A percentile compares a stretch with the other conserved stretches of the same genome.
phyloP scores from a whole-genome alignment of 2,113 vertebrate species.

The Solea solea region DNA sequence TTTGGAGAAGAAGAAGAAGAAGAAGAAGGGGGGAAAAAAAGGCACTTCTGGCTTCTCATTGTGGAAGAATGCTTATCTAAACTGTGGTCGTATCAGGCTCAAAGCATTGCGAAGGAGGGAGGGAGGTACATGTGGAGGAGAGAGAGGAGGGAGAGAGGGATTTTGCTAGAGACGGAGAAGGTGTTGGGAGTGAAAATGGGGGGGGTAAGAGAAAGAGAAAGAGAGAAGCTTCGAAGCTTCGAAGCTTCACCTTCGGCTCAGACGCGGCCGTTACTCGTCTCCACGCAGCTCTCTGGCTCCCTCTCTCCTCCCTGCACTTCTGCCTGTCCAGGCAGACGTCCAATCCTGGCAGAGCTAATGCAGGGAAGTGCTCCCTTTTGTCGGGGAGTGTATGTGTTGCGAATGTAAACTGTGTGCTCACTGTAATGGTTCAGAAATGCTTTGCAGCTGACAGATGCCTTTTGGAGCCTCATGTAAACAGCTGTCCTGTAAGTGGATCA shows the following conservation, averaged over 20 bases:
- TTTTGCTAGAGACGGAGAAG: conserved; percentile 29
- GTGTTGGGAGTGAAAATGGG: conserved; percentile 39
- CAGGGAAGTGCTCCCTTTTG: conserved; percentile 11
- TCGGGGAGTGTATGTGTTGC: conserved; percentile 37
- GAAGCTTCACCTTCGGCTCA: conserved; percentile 34
- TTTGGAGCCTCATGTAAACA: conserved; percentile 44
- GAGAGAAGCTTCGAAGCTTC: no score
- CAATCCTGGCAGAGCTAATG: conserved; percentile 32
- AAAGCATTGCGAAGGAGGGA: conserved; percentile 50
- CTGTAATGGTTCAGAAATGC: conserved; percentile 29
- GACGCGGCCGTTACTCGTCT: conserved; percentile 20
- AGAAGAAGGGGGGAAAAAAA: conserved; percentile 24
- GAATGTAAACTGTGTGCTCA: conserved; percentile 43
- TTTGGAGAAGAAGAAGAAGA: conserved; percentile 25
- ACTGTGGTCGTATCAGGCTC: conserved; percentile 64
- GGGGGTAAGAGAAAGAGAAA: not conserved
- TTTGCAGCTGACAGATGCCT: conserved; percentile 37
- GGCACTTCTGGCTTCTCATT: conserved; percentile 53
- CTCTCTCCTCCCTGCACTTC: conserved; percentile 11
- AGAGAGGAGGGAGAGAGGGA: conserved; percentile 22
- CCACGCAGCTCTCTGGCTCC: conserved; percentile 24
- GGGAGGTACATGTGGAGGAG: conserved; percentile 4
- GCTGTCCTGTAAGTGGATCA: conserved; percentile 11
- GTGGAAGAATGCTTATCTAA: conserved; percentile 76
- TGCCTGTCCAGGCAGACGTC: conserved; percentile 17